phyloP scores from a whole-genome alignment of 1,140 invertebrate genomes.

The Drosophila gunungcola region DNA sequence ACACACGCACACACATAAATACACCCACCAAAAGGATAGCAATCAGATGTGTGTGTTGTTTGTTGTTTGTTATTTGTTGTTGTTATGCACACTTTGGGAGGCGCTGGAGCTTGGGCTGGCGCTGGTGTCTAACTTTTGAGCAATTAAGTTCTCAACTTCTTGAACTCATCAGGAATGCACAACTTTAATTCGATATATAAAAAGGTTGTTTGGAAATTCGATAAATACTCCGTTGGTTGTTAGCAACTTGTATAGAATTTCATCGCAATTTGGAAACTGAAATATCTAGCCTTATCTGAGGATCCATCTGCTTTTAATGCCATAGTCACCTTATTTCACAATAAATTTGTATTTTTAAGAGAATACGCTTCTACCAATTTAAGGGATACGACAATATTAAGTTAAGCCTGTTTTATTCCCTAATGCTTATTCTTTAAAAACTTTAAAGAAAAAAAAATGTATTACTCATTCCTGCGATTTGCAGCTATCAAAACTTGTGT shows the following conservation, averaged over 20 bases:
- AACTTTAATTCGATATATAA: constrained; percentile 37
- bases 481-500: background rate
- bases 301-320: too few relatives aligned
- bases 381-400: too few relatives aligned
- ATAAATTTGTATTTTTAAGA: too few relatives aligned
- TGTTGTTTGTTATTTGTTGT: constrained; percentile 24
- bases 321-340: too few relatives aligned
- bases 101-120: background rate
- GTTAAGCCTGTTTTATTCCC: too few relatives aligned
- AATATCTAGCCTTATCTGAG: background rate
- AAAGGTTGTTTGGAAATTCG: constrained; percentile 6
- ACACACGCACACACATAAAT: constrained; percentile 11
- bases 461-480: background rate
- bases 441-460: background rate
- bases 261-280: background rate
- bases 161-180: constrained; percentile 16
- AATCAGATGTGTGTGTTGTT: constrained; percentile 26
- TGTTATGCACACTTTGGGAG: constrained; percentile 31
- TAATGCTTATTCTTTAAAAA: background rate
- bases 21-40: constrained; percentile 14
- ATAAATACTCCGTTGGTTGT: constrained; percentile 5
- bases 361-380: too few relatives aligned
- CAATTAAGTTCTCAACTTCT: constrained; percentile 52
- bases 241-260: background rate
- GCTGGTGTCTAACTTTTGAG: constrained; percentile 34